These are phyloP conservation scores for Donacobius atricapilla DNA, from an alignment of 2,113 vertebrate species.

Conservation along the genomic window DNA sequence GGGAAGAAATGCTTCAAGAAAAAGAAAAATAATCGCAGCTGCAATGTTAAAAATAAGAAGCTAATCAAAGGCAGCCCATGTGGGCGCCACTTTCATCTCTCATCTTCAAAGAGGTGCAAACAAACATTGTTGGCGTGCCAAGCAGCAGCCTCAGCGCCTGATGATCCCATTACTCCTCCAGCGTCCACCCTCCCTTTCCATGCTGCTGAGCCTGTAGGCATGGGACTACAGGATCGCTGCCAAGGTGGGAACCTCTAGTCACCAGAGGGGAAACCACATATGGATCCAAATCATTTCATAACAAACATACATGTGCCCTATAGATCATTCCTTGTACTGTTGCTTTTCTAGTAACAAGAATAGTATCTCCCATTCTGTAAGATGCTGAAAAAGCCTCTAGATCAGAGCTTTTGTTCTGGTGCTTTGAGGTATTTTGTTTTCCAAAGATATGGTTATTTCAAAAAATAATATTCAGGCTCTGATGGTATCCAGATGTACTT, in stretches of 20 bases:
- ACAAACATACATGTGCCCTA: background rate
- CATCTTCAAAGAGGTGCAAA: constrained; percentile 90
- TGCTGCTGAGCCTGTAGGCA: constrained; percentile 42
- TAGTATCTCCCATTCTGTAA: background rate
- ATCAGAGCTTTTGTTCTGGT: background rate
- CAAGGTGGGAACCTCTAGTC: constrained; percentile 59
- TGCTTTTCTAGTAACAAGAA: constrained; percentile 11
- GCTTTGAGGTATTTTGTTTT: background rate
- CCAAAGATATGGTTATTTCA: background rate
- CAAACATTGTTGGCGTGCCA: constrained; percentile 79
- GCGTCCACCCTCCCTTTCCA: constrained; percentile 48
- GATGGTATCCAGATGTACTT: constrained; percentile 19
- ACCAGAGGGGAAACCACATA: constrained; percentile 43
- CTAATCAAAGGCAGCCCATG: constrained; percentile 89
- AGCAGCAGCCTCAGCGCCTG: constrained; percentile 46
- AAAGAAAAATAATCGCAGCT: constrained; percentile 75
- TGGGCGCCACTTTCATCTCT: constrained; percentile 87
- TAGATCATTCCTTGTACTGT: background rate
- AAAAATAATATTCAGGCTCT: background rate
- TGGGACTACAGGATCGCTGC: constrained; percentile 47
- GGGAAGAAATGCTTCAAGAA: constrained; percentile 63
- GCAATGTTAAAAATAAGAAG: constrained; percentile 89
- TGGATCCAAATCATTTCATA: constrained; percentile 30
- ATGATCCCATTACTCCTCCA: constrained; percentile 61
- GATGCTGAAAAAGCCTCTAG: background rate